Base-by-base conservation (phyloP, 2,113 vertebrate species). In the Lanius ludovicianus region DNA sequence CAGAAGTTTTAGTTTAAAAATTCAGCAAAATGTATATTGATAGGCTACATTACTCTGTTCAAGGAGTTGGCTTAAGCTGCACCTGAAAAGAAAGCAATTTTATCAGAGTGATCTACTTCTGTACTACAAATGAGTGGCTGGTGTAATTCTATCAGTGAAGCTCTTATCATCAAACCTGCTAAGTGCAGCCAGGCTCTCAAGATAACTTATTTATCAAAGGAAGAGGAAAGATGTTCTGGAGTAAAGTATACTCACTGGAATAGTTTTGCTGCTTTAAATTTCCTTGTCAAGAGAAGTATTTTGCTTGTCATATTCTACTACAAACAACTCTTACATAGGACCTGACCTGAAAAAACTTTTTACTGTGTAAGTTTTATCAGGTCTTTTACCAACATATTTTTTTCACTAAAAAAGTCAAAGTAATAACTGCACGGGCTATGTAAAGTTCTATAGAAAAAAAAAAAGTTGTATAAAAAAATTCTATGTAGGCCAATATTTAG, bases 151-250 rank as follows among this genome's bases (percentile, higher is more conserved):
- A 60, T 90, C 89, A 95, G 27, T 63, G 63, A 31, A 87, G 64
- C 80, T 89, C 67, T 95, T 95, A 90, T 95, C 92, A 64, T 44
- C 71, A 89, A 96, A 77, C 73, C 73, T 78, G 63, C 56, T 93
- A 92, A 95, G 76, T 74, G 64, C 69, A 91, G 24, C 56, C 80
- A 83, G 44, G 28, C 50, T 96, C 69, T 92, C 56, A 63, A 86
- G 86, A 84, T 92, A 95, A 84, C 76, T 90, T 93, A 79, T 79
- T 94, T 94, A 84, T 90, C 56, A 59, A 10, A 86, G 56, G 52
- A 95, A 84, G 56, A 89, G 42, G 60, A 93, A 87, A 87, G 12
- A 15, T 95, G 44, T 67, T n/a, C 76, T 92, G 52, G 35, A 81
- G 55, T 76, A 85, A 95, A 80, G 64, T 50, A 74, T 37, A 71